Conservation (phyloP, 2,888 invertebrate genomes). For the Caenorhabditis sp. region DNA sequence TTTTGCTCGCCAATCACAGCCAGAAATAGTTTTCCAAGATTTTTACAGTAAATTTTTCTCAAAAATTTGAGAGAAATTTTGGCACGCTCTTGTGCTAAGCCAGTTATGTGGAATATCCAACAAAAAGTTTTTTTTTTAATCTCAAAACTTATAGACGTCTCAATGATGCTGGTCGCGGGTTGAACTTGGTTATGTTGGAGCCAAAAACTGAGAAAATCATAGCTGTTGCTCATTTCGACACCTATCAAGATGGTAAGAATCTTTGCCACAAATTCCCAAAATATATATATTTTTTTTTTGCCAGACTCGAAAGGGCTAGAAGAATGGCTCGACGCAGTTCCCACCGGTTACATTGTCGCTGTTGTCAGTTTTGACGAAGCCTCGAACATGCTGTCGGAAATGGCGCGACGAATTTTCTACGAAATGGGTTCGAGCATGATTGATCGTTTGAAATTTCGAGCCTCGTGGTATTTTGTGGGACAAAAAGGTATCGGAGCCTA, state of each 20-base stretch:
- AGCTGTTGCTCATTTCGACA: constrained; percentile 74
- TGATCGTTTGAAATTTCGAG: constrained; percentile 75
- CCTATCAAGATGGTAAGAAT: constrained; percentile 73
- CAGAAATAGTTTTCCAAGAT: too few relatives aligned
- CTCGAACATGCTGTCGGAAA: constrained; percentile 74
- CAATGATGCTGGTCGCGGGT: constrained; percentile 75
- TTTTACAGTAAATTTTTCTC: too few relatives aligned
- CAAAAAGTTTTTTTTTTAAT: too few relatives aligned
- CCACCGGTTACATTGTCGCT: constrained; percentile 74
- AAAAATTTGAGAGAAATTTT: too few relatives aligned
- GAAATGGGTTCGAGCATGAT: constrained; percentile 75
- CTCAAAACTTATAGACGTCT: constrained; percentile 60
- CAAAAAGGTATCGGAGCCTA: constrained; percentile 74
- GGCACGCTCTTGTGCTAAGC: too few relatives aligned
- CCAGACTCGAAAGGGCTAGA: constrained; percentile 73
- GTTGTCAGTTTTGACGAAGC: constrained; percentile 76
- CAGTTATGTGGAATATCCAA: too few relatives aligned
- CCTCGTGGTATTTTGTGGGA: constrained; percentile 73
- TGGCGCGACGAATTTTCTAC: constrained; percentile 74
- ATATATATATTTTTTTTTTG: constrained; percentile 3
- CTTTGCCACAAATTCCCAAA: background rate
- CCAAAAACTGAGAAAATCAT: constrained; percentile 72
- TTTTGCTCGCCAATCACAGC: too few relatives aligned
- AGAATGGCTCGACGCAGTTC: constrained; percentile 71
- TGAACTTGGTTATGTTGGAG: constrained; percentile 75